Evolutionary conservation across 1,140 invertebrate species (phyloP).

Genomic region (Drosophila watanabei): DNA sequence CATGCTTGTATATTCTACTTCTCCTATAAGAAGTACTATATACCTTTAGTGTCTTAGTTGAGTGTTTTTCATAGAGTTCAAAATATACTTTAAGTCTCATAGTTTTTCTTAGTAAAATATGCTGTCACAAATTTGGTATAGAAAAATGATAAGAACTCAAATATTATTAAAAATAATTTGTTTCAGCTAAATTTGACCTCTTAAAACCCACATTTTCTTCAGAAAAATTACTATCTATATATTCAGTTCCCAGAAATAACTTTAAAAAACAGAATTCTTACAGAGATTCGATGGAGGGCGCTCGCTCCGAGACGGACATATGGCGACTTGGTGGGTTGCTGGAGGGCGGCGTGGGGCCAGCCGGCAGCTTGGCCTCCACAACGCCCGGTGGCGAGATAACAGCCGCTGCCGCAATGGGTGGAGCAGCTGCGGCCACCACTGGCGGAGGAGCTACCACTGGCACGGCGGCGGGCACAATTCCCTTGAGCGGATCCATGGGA

Average conservation of each 20-base stretch:
- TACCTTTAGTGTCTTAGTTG: background rate
- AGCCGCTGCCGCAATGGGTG: conserved; percentile 38
- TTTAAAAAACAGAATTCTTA: conserved; percentile 78
- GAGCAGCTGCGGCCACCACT: conserved; percentile 26
- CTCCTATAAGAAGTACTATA: background rate
- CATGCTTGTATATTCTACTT: background rate
- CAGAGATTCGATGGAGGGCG: conserved; percentile 86
- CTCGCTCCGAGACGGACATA: conserved; percentile 84
- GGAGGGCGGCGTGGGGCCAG: conserved; percentile 77
- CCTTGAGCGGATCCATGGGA: conserved; percentile 76
- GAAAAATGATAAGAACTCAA: background rate
- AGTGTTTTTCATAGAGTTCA: background rate
- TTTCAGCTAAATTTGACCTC: background rate
- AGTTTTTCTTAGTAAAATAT: background rate
- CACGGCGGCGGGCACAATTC: conserved; percentile 37
- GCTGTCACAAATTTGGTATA: background rate
- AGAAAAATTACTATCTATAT: background rate
- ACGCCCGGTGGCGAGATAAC: conserved; percentile 65
- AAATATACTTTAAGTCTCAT: background rate
- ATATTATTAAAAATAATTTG: background rate
- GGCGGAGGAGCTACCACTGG: conserved; percentile 46
- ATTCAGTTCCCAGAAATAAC: background rate
- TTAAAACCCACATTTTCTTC: background rate
- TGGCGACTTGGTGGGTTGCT: conserved; percentile 85
- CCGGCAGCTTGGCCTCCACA: conserved; percentile 58